These are phyloP conservation scores for Phyllostomus discolor DNA, from an alignment of 2,113 vertebrate genomes.

Conservation along the genomic window DNA sequence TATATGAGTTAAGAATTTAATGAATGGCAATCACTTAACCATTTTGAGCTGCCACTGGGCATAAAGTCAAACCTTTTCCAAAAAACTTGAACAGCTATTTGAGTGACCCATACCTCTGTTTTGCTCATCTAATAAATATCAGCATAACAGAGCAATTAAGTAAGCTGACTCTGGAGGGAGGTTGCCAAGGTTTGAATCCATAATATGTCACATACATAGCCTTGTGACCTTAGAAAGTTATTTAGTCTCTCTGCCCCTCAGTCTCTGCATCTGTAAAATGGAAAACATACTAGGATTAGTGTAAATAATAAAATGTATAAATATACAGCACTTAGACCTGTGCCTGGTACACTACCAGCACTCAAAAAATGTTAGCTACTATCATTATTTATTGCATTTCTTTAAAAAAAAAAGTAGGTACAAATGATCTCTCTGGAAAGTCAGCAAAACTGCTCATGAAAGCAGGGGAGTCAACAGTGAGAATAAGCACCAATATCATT, in stretches of 20 bases:
- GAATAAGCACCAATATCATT: neutral
- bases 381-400: neutral
- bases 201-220: neutral
- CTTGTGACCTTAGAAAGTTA: neutral
- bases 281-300: neutral
- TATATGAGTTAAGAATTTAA: slow-evolving; percentile 19
- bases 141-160: neutral
- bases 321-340: neutral
- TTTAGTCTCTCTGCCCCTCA: neutral
- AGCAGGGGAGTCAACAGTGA: neutral
- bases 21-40: neutral
- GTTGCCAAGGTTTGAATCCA: neutral
- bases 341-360: neutral
- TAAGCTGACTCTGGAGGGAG: neutral
- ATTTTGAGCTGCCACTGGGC: neutral
- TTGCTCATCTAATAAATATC: neutral
- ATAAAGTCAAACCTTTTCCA: neutral
- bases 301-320: neutral
- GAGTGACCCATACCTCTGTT: neutral
- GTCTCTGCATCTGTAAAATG: neutral
- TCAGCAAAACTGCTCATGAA: neutral
- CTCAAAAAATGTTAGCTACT: neutral
- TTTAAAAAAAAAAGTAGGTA: neutral
- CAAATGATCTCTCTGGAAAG: neutral
- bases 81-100: neutral